Conservation (phyloP, 2,113 vertebrate genomes). For the Carettochelys insculpta region DNA sequence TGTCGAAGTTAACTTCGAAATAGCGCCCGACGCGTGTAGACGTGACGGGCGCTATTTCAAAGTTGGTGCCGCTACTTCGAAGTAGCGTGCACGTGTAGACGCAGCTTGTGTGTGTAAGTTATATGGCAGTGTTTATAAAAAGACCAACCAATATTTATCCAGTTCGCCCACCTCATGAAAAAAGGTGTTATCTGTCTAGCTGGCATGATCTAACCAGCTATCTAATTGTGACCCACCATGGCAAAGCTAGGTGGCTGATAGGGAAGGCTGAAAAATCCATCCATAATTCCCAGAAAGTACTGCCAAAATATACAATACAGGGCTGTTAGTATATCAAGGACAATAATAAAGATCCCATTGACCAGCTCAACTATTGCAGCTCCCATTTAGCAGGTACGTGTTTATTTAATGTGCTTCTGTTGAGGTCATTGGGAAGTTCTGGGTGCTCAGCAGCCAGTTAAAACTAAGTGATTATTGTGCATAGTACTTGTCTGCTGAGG, state of each 20-base stretch:
- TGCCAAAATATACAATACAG: fast-evolving
- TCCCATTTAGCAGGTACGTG: too few species aligned
- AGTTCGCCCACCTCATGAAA: neutral
- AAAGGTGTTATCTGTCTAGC: too few species aligned
- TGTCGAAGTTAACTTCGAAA: too few species aligned
- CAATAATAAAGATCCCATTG: neutral
- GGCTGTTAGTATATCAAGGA: neutral
- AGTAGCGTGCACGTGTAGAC: too few species aligned
- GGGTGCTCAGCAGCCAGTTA: neutral
- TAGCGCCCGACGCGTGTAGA: too few species aligned
- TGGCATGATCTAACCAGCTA: fast-evolving
- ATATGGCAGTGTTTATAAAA: neutral
- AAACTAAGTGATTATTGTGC: fast-evolving
- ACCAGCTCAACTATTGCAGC: neutral
- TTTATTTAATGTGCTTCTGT: neutral
- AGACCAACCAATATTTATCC: neutral
- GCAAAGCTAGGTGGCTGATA: neutral
- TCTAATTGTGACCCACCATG: neutral
- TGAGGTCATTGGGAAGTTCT: neutral
- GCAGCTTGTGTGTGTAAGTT: too few species aligned
- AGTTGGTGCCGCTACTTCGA: too few species aligned
- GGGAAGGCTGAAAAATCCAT: constrained; percentile 1
- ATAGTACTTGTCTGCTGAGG: neutral
- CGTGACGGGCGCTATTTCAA: too few species aligned
- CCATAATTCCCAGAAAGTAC: constrained; percentile 26